These are phyloP conservation scores for Urocitellus parryii DNA, from an alignment of 2,113 vertebrate genomes.

Conservation along the genomic window DNA sequence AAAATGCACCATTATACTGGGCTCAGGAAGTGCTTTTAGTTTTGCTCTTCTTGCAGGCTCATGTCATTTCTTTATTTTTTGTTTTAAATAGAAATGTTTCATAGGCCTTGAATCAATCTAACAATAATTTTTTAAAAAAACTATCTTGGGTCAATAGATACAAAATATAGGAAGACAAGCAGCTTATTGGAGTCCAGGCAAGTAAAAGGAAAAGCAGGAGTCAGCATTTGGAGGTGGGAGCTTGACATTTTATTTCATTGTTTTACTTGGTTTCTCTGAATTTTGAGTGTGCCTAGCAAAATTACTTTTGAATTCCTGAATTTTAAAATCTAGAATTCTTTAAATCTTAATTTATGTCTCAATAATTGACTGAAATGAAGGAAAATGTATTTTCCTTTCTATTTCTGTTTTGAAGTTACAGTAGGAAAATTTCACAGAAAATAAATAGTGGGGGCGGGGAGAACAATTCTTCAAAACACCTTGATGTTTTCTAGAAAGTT, in stretches of 20 bases:
- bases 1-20: neutral
- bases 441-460: neutral
- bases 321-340: conserved; percentile 27
- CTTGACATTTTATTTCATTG: neutral
- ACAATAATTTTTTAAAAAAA: neutral
- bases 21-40: neutral
- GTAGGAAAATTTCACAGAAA: conserved; percentile 39
- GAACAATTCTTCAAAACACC: neutral
- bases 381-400: neutral
- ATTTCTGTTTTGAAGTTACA: neutral
- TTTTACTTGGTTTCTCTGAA: neutral
- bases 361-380: conserved; percentile 23
- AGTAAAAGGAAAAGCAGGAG: neutral
- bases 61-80: fast-evolving
- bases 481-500: neutral
- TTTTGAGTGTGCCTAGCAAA: neutral
- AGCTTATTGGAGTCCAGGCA: neutral
- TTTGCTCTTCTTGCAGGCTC: neutral
- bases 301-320: conserved; percentile 21
- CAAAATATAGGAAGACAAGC: neutral
- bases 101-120: neutral
- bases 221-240: neutral
- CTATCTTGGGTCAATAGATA: neutral
- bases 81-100: neutral
- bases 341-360: conserved; percentile 39